These are phyloP conservation scores for Thinocorus orbignyianus DNA, from an alignment of 2,113 vertebrate species.

Conservation along the genomic window DNA sequence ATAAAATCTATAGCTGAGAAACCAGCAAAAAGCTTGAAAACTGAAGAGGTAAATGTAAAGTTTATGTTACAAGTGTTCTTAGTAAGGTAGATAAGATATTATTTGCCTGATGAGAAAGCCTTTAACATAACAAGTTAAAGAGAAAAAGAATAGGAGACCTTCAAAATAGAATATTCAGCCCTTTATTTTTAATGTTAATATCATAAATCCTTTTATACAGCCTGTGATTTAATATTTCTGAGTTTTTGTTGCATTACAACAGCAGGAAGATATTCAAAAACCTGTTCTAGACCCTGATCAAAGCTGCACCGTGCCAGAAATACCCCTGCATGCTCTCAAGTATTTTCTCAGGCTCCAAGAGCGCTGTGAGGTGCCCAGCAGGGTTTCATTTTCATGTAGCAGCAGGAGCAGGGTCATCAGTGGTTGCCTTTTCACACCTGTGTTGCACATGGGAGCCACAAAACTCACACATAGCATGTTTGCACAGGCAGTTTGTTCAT, in stretches of 20 bases:
- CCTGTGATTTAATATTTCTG: background rate
- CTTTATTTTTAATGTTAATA: background rate
- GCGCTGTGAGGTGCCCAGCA: accelerated
- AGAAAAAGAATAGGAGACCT: background rate
- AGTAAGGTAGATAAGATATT: background rate
- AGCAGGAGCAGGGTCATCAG: background rate
- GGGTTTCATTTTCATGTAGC: background rate
- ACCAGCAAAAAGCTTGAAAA: background rate
- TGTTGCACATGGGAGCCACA: background rate
- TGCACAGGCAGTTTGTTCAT: background rate
- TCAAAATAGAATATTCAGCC: background rate
- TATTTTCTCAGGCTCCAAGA: accelerated
- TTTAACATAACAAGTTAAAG: background rate
- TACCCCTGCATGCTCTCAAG: accelerated
- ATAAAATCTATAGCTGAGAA: background rate
- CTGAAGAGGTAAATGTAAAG: background rate
- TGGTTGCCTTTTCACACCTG: background rate
- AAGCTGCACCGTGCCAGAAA: background rate
- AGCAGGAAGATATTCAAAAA: background rate
- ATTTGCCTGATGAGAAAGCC: background rate
- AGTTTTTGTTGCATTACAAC: background rate
- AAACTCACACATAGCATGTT: accelerated
- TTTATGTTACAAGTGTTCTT: background rate
- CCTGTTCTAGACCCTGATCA: background rate
- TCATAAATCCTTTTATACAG: background rate